phyloP scores from a whole-genome alignment of 1,140 invertebrate species.

The Cephus cinctus region DNA sequence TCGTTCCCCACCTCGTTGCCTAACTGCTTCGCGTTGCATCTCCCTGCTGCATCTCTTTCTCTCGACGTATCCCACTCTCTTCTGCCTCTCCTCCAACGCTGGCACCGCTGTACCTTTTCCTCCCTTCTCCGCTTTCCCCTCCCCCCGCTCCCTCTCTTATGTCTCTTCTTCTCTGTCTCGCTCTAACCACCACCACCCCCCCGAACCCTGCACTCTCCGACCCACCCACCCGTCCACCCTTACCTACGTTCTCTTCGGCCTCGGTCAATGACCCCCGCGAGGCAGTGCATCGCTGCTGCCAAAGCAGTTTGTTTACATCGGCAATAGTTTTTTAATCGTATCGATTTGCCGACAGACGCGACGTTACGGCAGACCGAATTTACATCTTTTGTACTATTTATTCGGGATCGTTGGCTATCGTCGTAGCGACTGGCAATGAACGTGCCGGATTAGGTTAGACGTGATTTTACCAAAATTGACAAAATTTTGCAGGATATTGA shows the following conservation, averaged over 20 bases:
- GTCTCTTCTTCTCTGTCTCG: conserved; percentile 14
- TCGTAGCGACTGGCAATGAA: too few species aligned
- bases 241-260: conserved; percentile 27
- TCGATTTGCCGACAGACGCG: conserved; percentile 33
- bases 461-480: too few species aligned
- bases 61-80: conserved; percentile 8
- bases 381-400: too few species aligned
- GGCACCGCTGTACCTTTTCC: neutral
- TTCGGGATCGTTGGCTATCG: too few species aligned
- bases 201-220: conserved; percentile 27
- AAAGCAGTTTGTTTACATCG: conserved; percentile 50
- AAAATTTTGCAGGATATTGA: too few species aligned
- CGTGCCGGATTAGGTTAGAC: too few species aligned
- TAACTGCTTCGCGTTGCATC: conserved; percentile 7
- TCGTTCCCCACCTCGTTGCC: neutral
- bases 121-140: conserved; percentile 23
- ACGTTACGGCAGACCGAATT: too few species aligned
- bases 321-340: conserved; percentile 45
- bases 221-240: too few species aligned
- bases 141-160: conserved; percentile 22
- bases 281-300: conserved; percentile 36
- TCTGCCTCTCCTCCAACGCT: neutral
- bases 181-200: conserved; percentile 8
- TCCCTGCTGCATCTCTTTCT: conserved; percentile 10
- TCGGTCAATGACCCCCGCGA: conserved; percentile 45